A percentile compares a stretch with the other conserved stretches of the same genome.
Evolutionary conservation across 2,888 invertebrate species (phyloP).

Genomic region (Ernsta delagoae): DNA sequence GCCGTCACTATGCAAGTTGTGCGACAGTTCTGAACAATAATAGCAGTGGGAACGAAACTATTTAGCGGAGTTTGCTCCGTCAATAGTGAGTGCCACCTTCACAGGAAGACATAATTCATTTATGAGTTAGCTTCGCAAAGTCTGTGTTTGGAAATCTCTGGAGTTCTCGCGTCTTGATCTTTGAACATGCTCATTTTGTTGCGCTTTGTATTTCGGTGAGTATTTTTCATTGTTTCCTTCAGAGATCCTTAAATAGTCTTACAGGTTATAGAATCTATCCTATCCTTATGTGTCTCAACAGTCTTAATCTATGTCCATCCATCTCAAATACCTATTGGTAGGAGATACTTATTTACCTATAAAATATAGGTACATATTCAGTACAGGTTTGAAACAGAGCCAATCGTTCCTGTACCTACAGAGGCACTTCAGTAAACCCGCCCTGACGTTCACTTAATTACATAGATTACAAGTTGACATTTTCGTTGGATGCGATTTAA

Average conservation of each 20-base stretch:
- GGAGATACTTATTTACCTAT: no score
- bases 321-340: no score
- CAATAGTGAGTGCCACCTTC: conserved; percentile 78
- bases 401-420: conserved; percentile 7
- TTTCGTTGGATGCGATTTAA: conserved; percentile 74
- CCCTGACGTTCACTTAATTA: conserved; percentile 82
- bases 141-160: conserved; percentile 54
- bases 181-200: conserved; percentile 52
- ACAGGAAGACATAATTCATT: conserved; percentile 79
- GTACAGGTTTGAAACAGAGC: conserved; percentile 4
- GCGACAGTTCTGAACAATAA: conserved; percentile 80
- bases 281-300: no score
- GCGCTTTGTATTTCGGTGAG: background rate
- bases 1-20: conserved; percentile 60
- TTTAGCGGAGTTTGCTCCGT: conserved; percentile 79
- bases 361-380: background rate
- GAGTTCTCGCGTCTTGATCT: conserved; percentile 45
- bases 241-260: background rate
- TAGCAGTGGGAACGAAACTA: conserved; percentile 80
- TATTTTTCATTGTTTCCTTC: background rate
- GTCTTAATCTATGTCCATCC: no score
- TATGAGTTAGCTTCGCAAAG: conserved; percentile 71
- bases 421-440: conserved; percentile 53
- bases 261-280: no score
- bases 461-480: conserved; percentile 82